Base-by-base conservation (phyloP, 2,113 vertebrate genomes). In the Serinus canaria region DNA sequence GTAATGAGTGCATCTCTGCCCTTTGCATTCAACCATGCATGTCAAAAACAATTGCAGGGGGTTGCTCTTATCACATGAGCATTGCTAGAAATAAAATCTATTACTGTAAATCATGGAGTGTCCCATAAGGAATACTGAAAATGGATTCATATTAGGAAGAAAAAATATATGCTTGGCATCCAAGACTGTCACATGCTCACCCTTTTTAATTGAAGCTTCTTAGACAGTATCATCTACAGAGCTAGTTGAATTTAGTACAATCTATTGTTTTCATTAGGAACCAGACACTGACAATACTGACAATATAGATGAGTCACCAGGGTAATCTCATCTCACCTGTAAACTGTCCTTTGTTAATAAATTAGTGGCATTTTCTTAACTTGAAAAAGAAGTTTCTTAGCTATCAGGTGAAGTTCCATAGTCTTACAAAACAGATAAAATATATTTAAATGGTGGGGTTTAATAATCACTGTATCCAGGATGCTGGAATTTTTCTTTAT, bases 371-470 rank as follows among this genome's bases (percentile, higher is more conserved):
- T 89, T 82, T 53, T 89, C 91, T 79, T 55, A 37, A 44, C 9
- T 41, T 53, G 13, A 33, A 24, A 80, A 53, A 89, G 47, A 86
- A 74, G 47, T 9, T 58, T 74, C 9, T 47, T 41, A 41, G 41
- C 74, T 73, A 90, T 55, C 47, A 50, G 84, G 12, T 67, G 49
- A n/a, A 81, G 27, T 73, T 81, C 12, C 25, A 15, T 1, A 55
- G 18, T 31, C 46, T 74, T 56, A 59, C 5, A 49, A 53, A 70
- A 47, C 18, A 81, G 17, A 31, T 30, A 31, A 74, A 86, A 77
- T 17, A 5, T 6, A 73, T 46, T 59, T 1, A 21, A 67, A 22
- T 10, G 1, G 5, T 7, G 2, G 0, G 0, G 0, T 67, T 90
- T 20, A 64, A 83, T n/a, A 63, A 52, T 35, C 13, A 21, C 22